phyloP scores from a whole-genome alignment of 2,888 invertebrate genomes.

The Conus canariensis region DNA sequence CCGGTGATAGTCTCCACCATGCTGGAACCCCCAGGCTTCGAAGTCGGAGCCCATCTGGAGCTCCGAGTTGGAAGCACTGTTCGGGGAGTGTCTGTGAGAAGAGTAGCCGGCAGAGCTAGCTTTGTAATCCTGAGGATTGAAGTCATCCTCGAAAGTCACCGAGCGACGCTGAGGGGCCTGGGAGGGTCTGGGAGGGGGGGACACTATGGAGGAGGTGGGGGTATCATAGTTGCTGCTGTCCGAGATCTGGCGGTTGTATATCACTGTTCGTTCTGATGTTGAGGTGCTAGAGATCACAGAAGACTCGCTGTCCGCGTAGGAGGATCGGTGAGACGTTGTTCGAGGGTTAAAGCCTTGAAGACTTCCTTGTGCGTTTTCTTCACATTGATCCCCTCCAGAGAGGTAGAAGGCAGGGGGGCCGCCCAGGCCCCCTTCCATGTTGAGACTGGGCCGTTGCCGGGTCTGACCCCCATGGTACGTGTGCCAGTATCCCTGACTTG shows the following conservation, averaged over 20 bases:
- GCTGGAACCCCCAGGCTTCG: slow-evolving; percentile 38
- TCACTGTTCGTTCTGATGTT: slow-evolving; percentile 63
- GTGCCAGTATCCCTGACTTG: slow-evolving; percentile 81
- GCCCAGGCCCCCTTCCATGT: slow-evolving; percentile 60
- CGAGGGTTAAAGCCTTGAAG: slow-evolving; percentile 45
- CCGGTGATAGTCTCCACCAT: slow-evolving; percentile 46
- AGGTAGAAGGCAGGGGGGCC: slow-evolving; percentile 31
- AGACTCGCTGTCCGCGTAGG: slow-evolving; percentile 66
- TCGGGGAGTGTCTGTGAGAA: slow-evolving; percentile 88
- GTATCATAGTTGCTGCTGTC: slow-evolving; percentile 74
- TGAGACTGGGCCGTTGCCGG: slow-evolving; percentile 79
- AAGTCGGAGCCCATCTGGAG: not conserved
- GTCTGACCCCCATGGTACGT: slow-evolving; percentile 92
- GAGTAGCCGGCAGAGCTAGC: slow-evolving; percentile 50
- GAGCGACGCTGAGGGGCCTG: slow-evolving; percentile 71
- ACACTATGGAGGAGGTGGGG: slow-evolving; percentile 48
- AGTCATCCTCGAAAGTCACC: slow-evolving; percentile 77
- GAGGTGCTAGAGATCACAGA: slow-evolving; percentile 57
- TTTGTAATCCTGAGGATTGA: slow-evolving; percentile 60
- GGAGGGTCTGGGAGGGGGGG: slow-evolving; percentile 49
- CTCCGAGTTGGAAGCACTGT: slow-evolving; percentile 85
- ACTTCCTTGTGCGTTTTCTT: slow-evolving; percentile 43
- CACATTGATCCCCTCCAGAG: slow-evolving; percentile 37
- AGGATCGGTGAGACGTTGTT: slow-evolving; percentile 65
- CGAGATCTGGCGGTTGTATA: slow-evolving; percentile 69